phyloP scores from a whole-genome alignment of 2,113 vertebrate species.

The Coracopsis vasa region DNA sequence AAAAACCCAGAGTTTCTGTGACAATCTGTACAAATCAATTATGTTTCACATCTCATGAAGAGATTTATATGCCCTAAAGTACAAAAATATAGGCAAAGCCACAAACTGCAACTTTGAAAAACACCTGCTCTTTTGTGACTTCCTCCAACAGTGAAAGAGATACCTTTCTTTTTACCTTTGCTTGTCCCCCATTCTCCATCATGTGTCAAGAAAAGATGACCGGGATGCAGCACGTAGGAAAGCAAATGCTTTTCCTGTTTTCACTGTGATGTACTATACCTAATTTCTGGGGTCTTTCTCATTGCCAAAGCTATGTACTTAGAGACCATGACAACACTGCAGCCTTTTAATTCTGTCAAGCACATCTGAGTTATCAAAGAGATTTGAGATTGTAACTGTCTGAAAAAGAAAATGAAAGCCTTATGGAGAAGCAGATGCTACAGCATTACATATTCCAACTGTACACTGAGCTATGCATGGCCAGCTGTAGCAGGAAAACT shows the following conservation, averaged over 20 bases:
- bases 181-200: neutral
- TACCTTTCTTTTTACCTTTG: neutral
- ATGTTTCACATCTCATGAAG: neutral
- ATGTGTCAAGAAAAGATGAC: neutral
- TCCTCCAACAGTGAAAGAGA: neutral
- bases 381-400: neutral
- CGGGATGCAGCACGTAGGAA: neutral
- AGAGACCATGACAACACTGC: neutral
- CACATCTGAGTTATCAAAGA: neutral
- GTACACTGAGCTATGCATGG: neutral
- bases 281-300: neutral
- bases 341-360: neutral
- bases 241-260: neutral
- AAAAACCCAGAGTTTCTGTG: neutral
- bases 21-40: neutral
- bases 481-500: neutral
- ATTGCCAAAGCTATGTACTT: neutral
- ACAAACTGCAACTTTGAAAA: neutral
- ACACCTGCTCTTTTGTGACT: neutral
- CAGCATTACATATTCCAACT: neutral
- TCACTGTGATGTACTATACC: neutral
- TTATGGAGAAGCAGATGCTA: conserved; percentile 2
- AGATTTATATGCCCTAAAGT: neutral
- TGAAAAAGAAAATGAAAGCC: neutral
- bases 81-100: neutral